A percentile compares a stretch with the other conserved stretches of the same genome.
These are phyloP conservation scores for Oryzias javanicus DNA, from an alignment of 2,113 vertebrate species.

Conservation along the genomic window DNA sequence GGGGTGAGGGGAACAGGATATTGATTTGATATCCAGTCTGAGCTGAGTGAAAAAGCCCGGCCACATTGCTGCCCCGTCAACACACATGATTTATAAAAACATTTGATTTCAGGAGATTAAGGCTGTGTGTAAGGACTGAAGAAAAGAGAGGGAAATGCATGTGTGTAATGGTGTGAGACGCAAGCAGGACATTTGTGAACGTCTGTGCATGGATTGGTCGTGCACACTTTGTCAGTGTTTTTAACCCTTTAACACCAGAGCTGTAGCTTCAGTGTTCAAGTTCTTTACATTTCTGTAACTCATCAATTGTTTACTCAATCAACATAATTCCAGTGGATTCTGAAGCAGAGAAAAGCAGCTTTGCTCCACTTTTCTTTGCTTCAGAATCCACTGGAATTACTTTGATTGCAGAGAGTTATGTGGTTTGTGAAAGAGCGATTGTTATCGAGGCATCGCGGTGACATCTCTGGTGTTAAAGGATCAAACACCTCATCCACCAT, in stretches of 20 bases:
- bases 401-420: too few species aligned
- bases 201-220: not conserved
- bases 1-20: slow-evolving; percentile 58
- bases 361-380: too few species aligned
- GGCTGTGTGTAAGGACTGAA: slow-evolving; percentile 9
- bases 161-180: slow-evolving; percentile 19
- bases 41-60: slow-evolving; percentile 57
- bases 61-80: slow-evolving; percentile 52
- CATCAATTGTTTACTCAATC: too few species aligned
- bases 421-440: too few species aligned
- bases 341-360: too few species aligned
- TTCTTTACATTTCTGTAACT: too few species aligned
- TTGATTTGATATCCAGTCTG: slow-evolving; percentile 72
- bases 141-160: not conserved
- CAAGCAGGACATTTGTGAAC: not conserved
- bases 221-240: slow-evolving; percentile 32
- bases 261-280: too few species aligned
- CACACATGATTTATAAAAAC: slow-evolving; percentile 64
- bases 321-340: too few species aligned
- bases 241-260: slow-evolving; percentile 2
- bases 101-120: slow-evolving; percentile 47
- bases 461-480: too few species aligned
- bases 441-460: too few species aligned
- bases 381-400: too few species aligned
- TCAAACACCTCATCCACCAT: slow-evolving; percentile 2